phyloP scores from a whole-genome alignment of 2,888 invertebrate genomes.

The Yponomeuta sedellus region DNA sequence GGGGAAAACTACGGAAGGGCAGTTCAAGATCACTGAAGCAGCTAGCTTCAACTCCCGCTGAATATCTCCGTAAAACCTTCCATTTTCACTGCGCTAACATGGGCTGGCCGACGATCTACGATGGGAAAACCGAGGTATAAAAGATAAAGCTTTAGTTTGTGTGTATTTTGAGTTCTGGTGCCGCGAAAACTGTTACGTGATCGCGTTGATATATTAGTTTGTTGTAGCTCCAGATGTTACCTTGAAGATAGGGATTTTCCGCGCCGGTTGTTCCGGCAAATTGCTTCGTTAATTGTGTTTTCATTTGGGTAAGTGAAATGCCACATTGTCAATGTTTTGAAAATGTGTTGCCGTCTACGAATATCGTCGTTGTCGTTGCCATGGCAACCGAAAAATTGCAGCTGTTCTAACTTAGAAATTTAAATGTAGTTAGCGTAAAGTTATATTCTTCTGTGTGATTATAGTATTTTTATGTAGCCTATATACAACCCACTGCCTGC shows the following conservation, averaged over 20 bases:
- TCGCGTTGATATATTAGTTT: constrained; percentile 23
- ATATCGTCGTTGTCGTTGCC: neutral
- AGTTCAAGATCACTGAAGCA: constrained; percentile 73
- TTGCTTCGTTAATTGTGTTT: neutral
- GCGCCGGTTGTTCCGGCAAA: constrained; percentile 25
- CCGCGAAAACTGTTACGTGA: constrained; percentile 35
- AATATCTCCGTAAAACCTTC: constrained; percentile 43
- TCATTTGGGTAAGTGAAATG: neutral
- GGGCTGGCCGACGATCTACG: constrained; percentile 66
- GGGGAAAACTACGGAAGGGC: constrained; percentile 61
- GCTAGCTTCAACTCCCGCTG: constrained; percentile 46
- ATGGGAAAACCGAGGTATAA: constrained; percentile 57
- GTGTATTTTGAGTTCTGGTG: constrained; percentile 7
- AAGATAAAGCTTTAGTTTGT: constrained; percentile 35
- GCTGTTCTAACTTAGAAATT: neutral
- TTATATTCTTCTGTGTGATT: too few relatives aligned
- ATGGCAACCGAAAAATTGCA: constrained; percentile 4
- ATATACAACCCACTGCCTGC: too few relatives aligned
- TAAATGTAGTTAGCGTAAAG: too few relatives aligned
- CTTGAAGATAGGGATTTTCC: constrained; percentile 25
- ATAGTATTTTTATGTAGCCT: too few relatives aligned
- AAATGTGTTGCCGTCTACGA: neutral
- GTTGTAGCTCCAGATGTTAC: constrained; percentile 23
- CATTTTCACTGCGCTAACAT: constrained; percentile 44
- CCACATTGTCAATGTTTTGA: too few relatives aligned